phyloP scores from a whole-genome alignment of 2,797 vertebrate species.

The Micromesistius poutassou region DNA sequence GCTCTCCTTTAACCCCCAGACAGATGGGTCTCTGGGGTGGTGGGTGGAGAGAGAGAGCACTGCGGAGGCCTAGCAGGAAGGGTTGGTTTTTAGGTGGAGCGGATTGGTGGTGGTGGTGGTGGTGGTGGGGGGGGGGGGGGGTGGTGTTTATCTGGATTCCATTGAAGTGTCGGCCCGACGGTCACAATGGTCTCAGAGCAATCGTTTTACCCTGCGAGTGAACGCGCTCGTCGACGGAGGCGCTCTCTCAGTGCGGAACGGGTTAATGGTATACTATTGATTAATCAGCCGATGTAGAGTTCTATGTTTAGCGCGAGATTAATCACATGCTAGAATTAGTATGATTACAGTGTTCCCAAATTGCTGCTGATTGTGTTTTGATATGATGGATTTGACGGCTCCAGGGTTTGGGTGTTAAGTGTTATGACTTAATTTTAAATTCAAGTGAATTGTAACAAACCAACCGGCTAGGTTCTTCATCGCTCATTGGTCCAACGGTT shows the following conservation, averaged over 20 bases:
- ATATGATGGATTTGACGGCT: not conserved
- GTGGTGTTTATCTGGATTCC: conserved; percentile 54
- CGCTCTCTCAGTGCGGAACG: conserved; percentile 10
- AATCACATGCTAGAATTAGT: not conserved
- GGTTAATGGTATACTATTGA: not conserved
- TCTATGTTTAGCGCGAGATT: not conserved
- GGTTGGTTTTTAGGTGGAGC: conserved; percentile 37
- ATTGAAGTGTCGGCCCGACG: conserved; percentile 46
- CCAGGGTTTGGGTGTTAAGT: not conserved
- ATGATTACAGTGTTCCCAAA: not conserved
- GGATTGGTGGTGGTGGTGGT: no score
- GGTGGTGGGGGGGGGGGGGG: conserved; percentile 11
- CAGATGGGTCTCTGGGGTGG: conserved; percentile 30
- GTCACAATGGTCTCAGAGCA: conserved; percentile 42
- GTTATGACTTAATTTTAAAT: not conserved
- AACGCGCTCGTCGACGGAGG: not conserved
- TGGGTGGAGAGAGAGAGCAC: conserved; percentile 48
- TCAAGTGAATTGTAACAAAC: not conserved
- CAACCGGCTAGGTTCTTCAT: no score
- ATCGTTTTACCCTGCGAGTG: conserved; percentile 26
- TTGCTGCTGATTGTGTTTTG: not conserved
- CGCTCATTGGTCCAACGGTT: not conserved
- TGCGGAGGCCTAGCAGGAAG: conserved; percentile 39
- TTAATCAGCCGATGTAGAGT: not conserved
- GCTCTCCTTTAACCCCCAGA: conserved; percentile 23